Conservation (phyloP, 2,888 invertebrate genomes). For the Drosophila kanekoi region DNA sequence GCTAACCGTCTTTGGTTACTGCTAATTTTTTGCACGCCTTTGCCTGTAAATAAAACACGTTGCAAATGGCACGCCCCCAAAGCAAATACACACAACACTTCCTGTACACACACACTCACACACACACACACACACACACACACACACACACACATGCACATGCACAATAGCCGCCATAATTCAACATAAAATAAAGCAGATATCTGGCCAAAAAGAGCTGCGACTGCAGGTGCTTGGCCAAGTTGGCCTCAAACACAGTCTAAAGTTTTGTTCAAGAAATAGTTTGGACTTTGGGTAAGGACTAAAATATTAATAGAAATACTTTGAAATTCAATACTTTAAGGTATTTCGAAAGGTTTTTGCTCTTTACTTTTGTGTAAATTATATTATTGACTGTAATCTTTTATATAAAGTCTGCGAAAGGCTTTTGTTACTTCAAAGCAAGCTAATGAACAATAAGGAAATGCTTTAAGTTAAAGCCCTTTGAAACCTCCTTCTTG, state of each 20-base stretch:
- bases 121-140: constrained; percentile 23
- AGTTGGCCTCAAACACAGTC: constrained; percentile 13
- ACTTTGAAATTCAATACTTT: background rate
- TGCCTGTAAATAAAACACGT: constrained; percentile 73
- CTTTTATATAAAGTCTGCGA: no score
- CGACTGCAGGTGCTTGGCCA: constrained; percentile 33
- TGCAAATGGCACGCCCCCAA: constrained; percentile 65
- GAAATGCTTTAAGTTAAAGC: no score
- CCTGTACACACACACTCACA: constrained; percentile 23
- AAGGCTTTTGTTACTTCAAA: no score
- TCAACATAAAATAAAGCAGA: constrained; percentile 75
- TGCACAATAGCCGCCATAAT: constrained; percentile 69
- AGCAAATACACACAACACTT: constrained; percentile 43
- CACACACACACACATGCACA: constrained; percentile 25
- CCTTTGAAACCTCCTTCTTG: rapidly evolving
- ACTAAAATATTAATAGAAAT: constrained; percentile 8
- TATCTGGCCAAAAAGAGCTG: constrained; percentile 35
- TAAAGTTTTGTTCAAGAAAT: constrained; percentile 22
- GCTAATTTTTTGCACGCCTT: constrained; percentile 71
- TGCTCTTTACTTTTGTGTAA: no score
- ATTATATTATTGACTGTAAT: no score
- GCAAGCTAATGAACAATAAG: no score
- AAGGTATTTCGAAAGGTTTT: no score
- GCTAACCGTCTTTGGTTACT: constrained; percentile 25
- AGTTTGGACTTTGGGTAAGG: constrained; percentile 8